Evolutionary conservation across 2,113 vertebrate genomes (phyloP), one percentile per base, ranked within the genome.

Genomic region (Eolophus roseicapilla): DNA sequence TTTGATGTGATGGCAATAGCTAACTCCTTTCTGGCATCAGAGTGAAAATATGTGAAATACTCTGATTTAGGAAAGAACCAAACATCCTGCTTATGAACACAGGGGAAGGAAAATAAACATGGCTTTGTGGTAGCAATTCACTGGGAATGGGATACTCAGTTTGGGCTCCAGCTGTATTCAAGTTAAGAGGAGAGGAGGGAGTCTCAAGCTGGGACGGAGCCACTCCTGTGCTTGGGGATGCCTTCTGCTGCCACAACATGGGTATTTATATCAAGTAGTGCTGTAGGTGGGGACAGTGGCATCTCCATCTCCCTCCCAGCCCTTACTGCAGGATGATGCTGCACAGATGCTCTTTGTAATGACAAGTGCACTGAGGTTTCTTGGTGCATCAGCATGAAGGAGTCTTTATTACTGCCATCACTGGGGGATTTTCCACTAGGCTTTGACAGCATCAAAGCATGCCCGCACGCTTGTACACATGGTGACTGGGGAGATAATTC

Each of bases 1-100:
- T 86, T 79, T 63, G 55, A 37, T 2, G 4, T 37, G 62, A 18
- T 0, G 0, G 10, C 6, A 13, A 44, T 11, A 44, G 50, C 0
- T 0, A 69, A 25, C 13, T 92, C 24, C 35, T 46, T 94, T 70
- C 71, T 76, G 49, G 13, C 79, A 49, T 33, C n/a, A 6, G 17
- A 39, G 21, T 64, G 31, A 55, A 91, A 71, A 52, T 15, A 69
- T 6, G 2, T 69, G 52, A 55, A 76, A 57, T 68, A 49, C n/a
- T 52, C 63, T 11, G 11, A 73, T 55, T 37, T 17, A 43, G 55
- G 31, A n/a, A 88, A 76, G 28, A 87, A 47, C 11, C 44, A 85
- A 91, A 17, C 3, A 13, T 44, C n/a, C n/a, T 78, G 46, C 28
- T 50, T 87, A 63, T 24, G 82, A 79, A 71, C 16, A 49, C 0